A percentile compares a stretch with the other conserved stretches of the same genome.
Evolutionary conservation across 2,113 vertebrate genomes (phyloP).

Genomic region (Podarcis cretensis): DNA sequence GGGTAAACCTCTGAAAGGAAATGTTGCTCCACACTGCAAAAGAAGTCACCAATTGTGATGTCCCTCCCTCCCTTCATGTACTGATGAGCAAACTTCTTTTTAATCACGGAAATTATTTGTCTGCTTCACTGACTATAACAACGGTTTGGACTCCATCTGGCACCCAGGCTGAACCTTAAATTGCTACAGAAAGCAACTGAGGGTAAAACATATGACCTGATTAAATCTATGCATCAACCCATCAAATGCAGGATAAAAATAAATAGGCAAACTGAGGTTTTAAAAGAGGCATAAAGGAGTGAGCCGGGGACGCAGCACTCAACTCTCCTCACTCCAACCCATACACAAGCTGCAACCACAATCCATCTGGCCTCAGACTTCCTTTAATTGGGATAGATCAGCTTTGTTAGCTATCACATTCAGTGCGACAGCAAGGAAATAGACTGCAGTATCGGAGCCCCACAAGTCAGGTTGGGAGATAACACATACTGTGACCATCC

Average conservation of each 20-base stretch:
- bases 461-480: background rate
- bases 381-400: background rate
- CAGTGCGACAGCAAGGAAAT: background rate
- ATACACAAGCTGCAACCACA: background rate
- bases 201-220: slow-evolving; percentile 22
- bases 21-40: background rate
- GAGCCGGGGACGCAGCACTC: background rate
- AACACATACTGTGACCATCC: background rate
- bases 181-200: slow-evolving; percentile 29
- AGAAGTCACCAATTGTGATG: background rate
- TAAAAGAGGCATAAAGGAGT: slow-evolving; percentile 9
- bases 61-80: background rate
- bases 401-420: background rate
- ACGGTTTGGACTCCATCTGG: slow-evolving; percentile 36
- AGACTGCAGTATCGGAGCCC: background rate
- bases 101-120: background rate
- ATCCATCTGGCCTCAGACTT: background rate
- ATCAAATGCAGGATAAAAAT: slow-evolving; percentile 33
- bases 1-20: background rate
- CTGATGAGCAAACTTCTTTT: slow-evolving; percentile 19
- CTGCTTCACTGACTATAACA: slow-evolving; percentile 26
- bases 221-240: slow-evolving; percentile 36
- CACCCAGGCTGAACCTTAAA: slow-evolving; percentile 35
- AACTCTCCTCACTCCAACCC: background rate
- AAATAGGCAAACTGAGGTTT: slow-evolving; percentile 24